Base-by-base conservation (phyloP, 2,113 vertebrate species). In the Cyanoliseus patagonus region DNA sequence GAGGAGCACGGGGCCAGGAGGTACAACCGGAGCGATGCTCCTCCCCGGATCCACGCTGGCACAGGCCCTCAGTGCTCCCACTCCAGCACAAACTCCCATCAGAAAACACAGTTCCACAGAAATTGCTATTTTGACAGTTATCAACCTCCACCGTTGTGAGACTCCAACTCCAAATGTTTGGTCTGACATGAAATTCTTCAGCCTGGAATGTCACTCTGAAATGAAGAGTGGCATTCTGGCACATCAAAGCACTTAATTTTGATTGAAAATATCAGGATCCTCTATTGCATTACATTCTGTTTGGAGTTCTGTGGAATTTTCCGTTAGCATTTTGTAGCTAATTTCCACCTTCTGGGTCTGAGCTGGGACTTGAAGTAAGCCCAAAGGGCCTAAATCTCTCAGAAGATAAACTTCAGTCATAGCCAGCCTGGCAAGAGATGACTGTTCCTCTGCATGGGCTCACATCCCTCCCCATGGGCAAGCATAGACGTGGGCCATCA, bases 151-250 rank as follows among this genome's bases (percentile, higher is more conserved):
- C 23, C 27, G 2, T 83, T 13, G 0, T 33, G 80, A 86, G 90
- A 81, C 23, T 86, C 64, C 62, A 46, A 7, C 88, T 74, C 22
- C 75, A 77, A 44, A 67, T 63, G 80, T 92, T 96, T 90, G 90
- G 92, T 83, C 90, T 96, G 90, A 86, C 44, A 61, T 20, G 90
- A 94, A 67, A 39, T 92, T 88, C 46, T 76, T 90, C 95, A 95
- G 63, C 88, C 53, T 55, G 51, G 17, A 31, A 74, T 49, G 69
- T 88, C 79, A 92, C 44, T 61, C 28, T 63, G 88, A 75, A 86
- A 55, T 11, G 77, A 86, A 83, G 73, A 88, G 73, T 10, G 17
- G 6, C 12, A 39, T 67, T 91, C 85, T 59, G 63, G 82, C 92
- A 86, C 0, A 9, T 88, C 95, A 94, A 72, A 94, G 89, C 85